Evolutionary conservation across 1,140 invertebrate species (phyloP).

Genomic region (Acromyrmex heyeri): DNA sequence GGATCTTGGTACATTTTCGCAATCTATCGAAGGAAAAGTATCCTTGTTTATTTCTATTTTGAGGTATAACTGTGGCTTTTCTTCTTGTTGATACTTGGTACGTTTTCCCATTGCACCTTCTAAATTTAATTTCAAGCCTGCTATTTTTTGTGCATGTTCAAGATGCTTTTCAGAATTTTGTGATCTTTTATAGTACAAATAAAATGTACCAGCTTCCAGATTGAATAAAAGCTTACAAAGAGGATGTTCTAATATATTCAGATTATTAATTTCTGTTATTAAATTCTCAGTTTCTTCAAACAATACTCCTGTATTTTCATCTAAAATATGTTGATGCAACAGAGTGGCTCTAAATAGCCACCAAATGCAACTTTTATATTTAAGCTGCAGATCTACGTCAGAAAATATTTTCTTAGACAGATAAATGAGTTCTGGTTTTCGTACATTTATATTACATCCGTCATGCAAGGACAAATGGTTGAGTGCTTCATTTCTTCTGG

Average conservation of each 20-base stretch:
- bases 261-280: slow-evolving; percentile 86
- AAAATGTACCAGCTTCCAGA: slow-evolving; percentile 92
- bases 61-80: slow-evolving; percentile 93
- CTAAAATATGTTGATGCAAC: slow-evolving; percentile 91
- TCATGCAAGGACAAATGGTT: slow-evolving; percentile 77
- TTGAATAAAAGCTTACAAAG: slow-evolving; percentile 89
- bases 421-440: slow-evolving; percentile 89
- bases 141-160: slow-evolving; percentile 87
- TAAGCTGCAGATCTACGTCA: slow-evolving; percentile 83
- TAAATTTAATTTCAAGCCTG: slow-evolving; percentile 90
- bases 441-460: slow-evolving; percentile 88
- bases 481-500: slow-evolving; percentile 88
- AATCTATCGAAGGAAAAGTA: slow-evolving; percentile 76
- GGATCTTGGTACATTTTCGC: slow-evolving; percentile 88
- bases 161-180: slow-evolving; percentile 90
- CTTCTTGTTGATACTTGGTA: slow-evolving; percentile 94
- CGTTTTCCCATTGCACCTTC: slow-evolving; percentile 93
- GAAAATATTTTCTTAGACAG: slow-evolving; percentile 89
- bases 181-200: slow-evolving; percentile 91
- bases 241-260: slow-evolving; percentile 81
- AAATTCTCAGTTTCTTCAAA: slow-evolving; percentile 88
- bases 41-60: slow-evolving; percentile 87
- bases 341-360: slow-evolving; percentile 91
- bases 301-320: slow-evolving; percentile 90
- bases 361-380: slow-evolving; percentile 88